A percentile compares a stretch with the other conserved stretches of the same genome.
Evolutionary conservation across 1,140 invertebrate species (phyloP).

Genomic region (Nasonia giraulti): DNA sequence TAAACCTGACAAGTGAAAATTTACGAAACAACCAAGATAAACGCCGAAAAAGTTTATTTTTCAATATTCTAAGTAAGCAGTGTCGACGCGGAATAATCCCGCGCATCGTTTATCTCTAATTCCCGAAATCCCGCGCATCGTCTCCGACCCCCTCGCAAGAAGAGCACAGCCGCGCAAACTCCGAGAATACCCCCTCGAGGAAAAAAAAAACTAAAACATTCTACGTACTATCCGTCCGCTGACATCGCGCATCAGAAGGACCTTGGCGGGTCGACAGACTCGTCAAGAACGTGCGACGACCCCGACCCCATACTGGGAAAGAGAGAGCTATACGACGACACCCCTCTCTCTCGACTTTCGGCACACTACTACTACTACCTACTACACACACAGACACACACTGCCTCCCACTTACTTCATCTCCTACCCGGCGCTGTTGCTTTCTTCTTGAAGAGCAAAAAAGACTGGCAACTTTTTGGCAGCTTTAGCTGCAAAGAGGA

Average conservation of each 20-base stretch:
- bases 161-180: neutral
- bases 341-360: constrained; percentile 23
- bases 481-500: neutral
- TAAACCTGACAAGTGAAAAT: too few relatives aligned
- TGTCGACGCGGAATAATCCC: too few relatives aligned
- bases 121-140: too few relatives aligned
- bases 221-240: constrained; percentile 3
- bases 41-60: too few relatives aligned
- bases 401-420: neutral
- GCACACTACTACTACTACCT: neutral
- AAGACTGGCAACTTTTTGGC: neutral
- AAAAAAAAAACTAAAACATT: neutral
- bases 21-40: too few relatives aligned
- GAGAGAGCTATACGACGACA: constrained; percentile 32
- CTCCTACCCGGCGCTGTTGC: neutral
- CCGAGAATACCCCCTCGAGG: neutral
- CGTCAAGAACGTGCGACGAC: constrained; percentile 73
- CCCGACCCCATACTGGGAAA: constrained; percentile 62
- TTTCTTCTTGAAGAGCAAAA: neutral
- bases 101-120: too few relatives aligned
- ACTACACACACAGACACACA: neutral
- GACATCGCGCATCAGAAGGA: constrained; percentile 52
- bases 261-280: constrained; percentile 71
- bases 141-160: neutral
- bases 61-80: too few relatives aligned